Base-by-base conservation (phyloP, 2,797 vertebrate species). In the Danio aesculapii region DNA sequence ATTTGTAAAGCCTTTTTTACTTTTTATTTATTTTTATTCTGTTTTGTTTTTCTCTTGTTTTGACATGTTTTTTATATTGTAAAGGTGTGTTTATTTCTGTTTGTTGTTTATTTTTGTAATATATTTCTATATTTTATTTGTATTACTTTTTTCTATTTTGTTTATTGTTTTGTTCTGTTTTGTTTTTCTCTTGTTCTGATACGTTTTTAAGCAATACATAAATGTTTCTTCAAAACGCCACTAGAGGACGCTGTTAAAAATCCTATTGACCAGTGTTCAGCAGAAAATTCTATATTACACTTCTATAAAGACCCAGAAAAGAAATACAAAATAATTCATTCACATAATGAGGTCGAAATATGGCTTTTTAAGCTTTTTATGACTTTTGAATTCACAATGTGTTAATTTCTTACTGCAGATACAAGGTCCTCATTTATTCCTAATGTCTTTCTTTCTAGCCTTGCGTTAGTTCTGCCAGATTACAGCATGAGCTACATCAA, bases 401-500 rank as follows among this genome's bases (percentile, higher is more conserved):
- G 19, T 49, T 17, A 0, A 62, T 41, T 39, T 21, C 12, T 64
- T 5, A 44, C 0, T 61, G 17, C 2, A 30, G 30, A 30, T 30
- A 30, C 3, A 30, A 30, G 1, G 30, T 30, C 6, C 46, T 57
- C 44, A 41, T 64, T 16, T 71, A n/a, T 68, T 44, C 80, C 55
- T 82, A 17, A 16, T 91, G 8, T 68, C 77, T 47, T 92, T 66
- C 74, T 77, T 91, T 92, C 64, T 92, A 99, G 98, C 92, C 93
- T 99, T 89, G 98, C 97, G 76, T 91, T 99, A 93, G 98, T 98
- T 81, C 95, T 99, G 55, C 98, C 98, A 14, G 93, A 96, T 47
- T 98, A 99, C 95, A 98, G 96, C 87, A 92, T 93, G 92, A 94
- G 97, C 91, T 99, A 98, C 92, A 98, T 99, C 91, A 94, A 93